Evolutionary conservation across 2,113 vertebrate species (phyloP).

Genomic region (Rhynchomys soricoides): DNA sequence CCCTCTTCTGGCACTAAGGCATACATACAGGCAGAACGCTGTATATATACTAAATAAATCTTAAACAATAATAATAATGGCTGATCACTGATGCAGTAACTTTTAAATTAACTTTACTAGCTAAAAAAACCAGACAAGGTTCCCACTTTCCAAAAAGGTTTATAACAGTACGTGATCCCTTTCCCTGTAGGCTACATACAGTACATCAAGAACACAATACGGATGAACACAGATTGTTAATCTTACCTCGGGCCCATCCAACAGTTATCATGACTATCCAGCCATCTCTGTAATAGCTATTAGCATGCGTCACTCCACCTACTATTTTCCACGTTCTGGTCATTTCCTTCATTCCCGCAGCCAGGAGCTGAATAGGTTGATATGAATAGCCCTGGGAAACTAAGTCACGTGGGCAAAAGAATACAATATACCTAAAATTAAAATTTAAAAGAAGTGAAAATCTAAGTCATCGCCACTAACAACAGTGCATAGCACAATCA

Average conservation of each 20-base stretch:
- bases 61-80: slow-evolving; percentile 31
- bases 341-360: slow-evolving; percentile 96
- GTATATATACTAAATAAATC: too few species aligned
- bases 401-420: slow-evolving; percentile 94
- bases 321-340: slow-evolving; percentile 97
- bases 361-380: slow-evolving; percentile 91
- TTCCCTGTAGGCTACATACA: background rate
- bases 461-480: slow-evolving; percentile 7
- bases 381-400: slow-evolving; percentile 88
- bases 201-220: slow-evolving; percentile 57
- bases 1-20: too few species aligned
- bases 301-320: slow-evolving; percentile 91
- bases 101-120: slow-evolving; percentile 50
- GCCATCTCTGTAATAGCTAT: slow-evolving; percentile 91
- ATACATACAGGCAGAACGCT: too few species aligned
- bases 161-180: background rate
- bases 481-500: slow-evolving; percentile 42
- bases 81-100: slow-evolving; percentile 12
- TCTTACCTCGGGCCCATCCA: slow-evolving; percentile 96
- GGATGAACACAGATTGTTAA: slow-evolving; percentile 57
- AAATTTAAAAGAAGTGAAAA: slow-evolving; percentile 68
- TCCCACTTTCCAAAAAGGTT: slow-evolving; percentile 10
- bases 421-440: slow-evolving; percentile 93
- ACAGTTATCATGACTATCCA: slow-evolving; percentile 95
- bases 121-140: slow-evolving; percentile 8